Evolutionary conservation across 2,113 vertebrate genomes (phyloP).

Genomic region (Lichenostomus cassidix): DNA sequence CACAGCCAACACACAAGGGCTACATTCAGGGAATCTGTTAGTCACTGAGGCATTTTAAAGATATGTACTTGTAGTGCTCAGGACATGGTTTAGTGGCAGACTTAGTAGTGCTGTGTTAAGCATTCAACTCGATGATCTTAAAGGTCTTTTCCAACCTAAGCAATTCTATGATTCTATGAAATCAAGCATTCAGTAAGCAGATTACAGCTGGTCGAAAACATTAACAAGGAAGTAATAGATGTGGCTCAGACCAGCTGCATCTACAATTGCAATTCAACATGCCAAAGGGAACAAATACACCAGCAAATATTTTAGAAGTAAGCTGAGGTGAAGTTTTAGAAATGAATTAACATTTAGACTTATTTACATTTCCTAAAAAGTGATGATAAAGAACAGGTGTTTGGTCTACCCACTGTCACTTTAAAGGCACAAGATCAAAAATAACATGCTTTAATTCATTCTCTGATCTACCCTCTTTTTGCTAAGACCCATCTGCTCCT

Average conservation of each 20-base stretch:
- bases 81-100: not conserved
- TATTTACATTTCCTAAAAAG: constrained; percentile 58
- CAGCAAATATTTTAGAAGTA: not conserved
- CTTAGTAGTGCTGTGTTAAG: not conserved
- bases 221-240: not conserved
- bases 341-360: not conserved
- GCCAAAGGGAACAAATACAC: not conserved
- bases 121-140: not conserved
- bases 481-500: constrained; percentile 49
- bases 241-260: not conserved
- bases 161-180: not conserved
- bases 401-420: constrained; percentile 27
- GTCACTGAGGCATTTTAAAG: not conserved
- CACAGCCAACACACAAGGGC: not conserved
- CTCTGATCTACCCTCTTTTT: not conserved
- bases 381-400: constrained; percentile 43
- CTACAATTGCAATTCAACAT: not conserved
- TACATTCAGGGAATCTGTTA: not conserved
- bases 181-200: not conserved
- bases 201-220: not conserved
- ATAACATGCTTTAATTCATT: constrained; percentile 9
- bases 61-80: not conserved
- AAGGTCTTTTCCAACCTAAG: not conserved
- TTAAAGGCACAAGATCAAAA: constrained; percentile 48
- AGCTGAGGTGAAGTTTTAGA: constrained; percentile 11